Base-by-base conservation (phyloP, 2,888 invertebrate species). In the Anarsia innoxiella region DNA sequence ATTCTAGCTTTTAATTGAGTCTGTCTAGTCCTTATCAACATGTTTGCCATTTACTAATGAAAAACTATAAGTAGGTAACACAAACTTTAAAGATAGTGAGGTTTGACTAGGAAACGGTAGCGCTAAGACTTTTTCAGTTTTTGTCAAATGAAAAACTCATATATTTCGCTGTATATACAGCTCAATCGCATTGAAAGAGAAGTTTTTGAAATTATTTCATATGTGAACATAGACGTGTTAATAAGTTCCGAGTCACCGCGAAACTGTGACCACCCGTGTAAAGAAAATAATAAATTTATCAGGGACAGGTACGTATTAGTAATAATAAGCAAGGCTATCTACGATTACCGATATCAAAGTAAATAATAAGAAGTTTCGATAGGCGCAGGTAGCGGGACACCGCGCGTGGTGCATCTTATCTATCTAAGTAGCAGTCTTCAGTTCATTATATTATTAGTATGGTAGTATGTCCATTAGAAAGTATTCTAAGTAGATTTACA, bases 141-240 rank as follows among this genome's bases (percentile, higher is more conserved):
- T 61, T 53, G 75, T 80, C 79, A 80, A 82, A 80, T 78, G 39
- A 75, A 79, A 44, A 78, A 78, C 44, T 79, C 71, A 43, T 66
- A 78, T 53, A 74, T 63, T 65, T 78, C 61, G 58, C 66, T 65
- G 65, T 66, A 62, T 50, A 62, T 63, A 60, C 70, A 66, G 64
- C 66, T 60, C 40, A 68, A 59, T 49, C 55, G 59, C 77, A 79
- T 75, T 65, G 58, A 68, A 41, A 55, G 39, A 29, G 40, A 42
- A 42, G 48, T 41, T 31, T 36, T 48, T 36, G 45, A 46, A 38
- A 44, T 27, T 16, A 38, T 42, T 36, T 41, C 50, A 56, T 56
- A 42, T 44, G 39, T 45, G 46, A 53, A 56, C 57, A 64, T 55
- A 55, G 40, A 60, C 69, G 71, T 67, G 59, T 49, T n/a, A 44